Conservation (phyloP, 2,113 vertebrate species). For the Acinonyx jubatus region DNA sequence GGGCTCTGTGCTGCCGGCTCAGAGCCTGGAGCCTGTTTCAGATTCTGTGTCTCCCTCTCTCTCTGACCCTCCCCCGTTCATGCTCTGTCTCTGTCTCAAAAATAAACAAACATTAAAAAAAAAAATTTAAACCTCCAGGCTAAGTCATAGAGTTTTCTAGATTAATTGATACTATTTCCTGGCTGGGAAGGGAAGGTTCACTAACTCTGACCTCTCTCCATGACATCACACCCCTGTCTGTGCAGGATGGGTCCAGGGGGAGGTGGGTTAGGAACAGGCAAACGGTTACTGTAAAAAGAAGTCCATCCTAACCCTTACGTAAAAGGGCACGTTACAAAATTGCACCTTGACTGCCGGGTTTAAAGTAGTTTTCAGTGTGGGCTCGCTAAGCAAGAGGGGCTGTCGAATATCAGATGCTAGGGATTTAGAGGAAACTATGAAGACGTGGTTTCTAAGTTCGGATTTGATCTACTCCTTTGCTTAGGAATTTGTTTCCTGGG, state of each 20-base stretch:
- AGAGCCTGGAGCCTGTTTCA: too few relatives aligned
- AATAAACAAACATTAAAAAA: too few relatives aligned
- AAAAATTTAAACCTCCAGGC: not conserved
- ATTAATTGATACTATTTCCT: accelerated
- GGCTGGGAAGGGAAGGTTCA: not conserved
- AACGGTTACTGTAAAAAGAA: not conserved
- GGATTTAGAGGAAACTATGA: not conserved
- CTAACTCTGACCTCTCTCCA: not conserved
- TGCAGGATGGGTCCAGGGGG: accelerated
- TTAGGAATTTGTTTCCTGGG: not conserved
- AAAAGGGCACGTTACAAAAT: not conserved
- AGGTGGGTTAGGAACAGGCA: not conserved
- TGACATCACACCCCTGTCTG: not conserved
- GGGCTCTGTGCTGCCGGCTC: accelerated
- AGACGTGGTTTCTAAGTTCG: not conserved
- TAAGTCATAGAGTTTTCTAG: not conserved
- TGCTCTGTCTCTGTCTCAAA: too few relatives aligned
- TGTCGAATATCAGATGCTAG: not conserved
- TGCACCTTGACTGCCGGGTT: not conserved
- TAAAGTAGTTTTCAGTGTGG: not conserved
- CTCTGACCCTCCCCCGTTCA: too few relatives aligned
- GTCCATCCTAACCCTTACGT: not conserved
- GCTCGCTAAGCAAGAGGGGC: not conserved
- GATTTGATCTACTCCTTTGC: not conserved
- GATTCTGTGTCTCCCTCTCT: too few relatives aligned